Percentiles rank a stretch among this genome's conserved stretches.
Evolutionary conservation across 2,797 vertebrate species (phyloP).

Genomic region (Gallirallus australis): DNA sequence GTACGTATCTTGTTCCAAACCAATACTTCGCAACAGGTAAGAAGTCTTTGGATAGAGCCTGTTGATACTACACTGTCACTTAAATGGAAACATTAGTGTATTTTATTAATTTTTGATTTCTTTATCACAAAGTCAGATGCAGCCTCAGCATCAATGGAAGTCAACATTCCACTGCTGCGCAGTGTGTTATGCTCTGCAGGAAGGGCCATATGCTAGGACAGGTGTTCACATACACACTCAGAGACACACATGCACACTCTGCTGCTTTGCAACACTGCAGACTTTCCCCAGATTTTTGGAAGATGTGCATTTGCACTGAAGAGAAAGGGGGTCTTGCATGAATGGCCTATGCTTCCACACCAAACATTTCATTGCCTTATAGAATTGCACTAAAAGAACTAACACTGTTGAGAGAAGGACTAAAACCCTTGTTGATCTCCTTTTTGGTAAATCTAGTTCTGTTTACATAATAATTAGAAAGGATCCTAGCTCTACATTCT

Average conservation of each 20-base stretch:
- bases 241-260: fast-evolving
- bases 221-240: fast-evolving
- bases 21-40: not conserved
- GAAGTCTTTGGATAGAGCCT: not conserved
- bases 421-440: not conserved
- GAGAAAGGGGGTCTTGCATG: not conserved
- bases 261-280: not conserved
- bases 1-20: not conserved
- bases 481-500: not conserved
- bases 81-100: not conserved
- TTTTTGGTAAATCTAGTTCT: not conserved
- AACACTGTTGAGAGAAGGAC: not conserved
- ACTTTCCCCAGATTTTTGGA: not conserved
- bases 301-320: not conserved
- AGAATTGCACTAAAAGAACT: not conserved
- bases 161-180: fast-evolving
- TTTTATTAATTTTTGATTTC: not conserved
- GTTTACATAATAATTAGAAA: not conserved
- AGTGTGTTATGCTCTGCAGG: not conserved
- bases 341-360: not conserved
- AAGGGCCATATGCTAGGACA: fast-evolving
- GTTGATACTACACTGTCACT: not conserved
- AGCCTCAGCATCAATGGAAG: not conserved
- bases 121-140: not conserved
- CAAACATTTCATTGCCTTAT: not conserved